Evolutionary conservation across 2,113 vertebrate genomes (phyloP), one percentile per base, ranked within the genome.

Genomic region (Neodontobutis hainanensis): DNA sequence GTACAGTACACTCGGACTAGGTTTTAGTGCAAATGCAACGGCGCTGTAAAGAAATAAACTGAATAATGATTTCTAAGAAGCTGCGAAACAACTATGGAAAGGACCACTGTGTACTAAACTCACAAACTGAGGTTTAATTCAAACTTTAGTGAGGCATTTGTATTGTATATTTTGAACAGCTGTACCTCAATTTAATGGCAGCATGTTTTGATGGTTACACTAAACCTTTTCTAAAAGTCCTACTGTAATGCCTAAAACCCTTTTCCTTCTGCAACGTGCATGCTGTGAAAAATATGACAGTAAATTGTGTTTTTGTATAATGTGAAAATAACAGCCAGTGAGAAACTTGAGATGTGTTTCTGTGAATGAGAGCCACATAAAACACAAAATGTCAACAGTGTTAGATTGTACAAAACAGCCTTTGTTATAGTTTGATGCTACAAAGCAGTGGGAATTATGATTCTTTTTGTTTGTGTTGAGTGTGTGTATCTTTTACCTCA

Each of bases 401-500:
- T 27, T 32, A 49, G 34, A 49, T 61, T 19, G 57, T 42, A 46
- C 40, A 65, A 42, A 55, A 15, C 35, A 0, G n/a, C 35, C 55
- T 65, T 46, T 73, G 59, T 63, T 47, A 71, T 62, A 42, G 16
- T 67, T 70, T 81, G 61, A 74, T 77, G 80, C 84, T 56, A 64
- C 70, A 19, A 34, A 73, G 74, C 75, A 71, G 43, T 73, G 67
- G 63, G 64, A 72, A 63, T 34, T 61, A 49, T 52, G 64, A 48
- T 40, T 42, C 80, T 74, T 84, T 87, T 90, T 85, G 77, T 71
- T 70, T 80, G 61, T 61, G 65, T 56, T 70, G 73, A 74, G 77
- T 75, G 82, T 78, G 75, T 75, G 75, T 69, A 11, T 67, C 61
- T 74, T 94, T 94, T 94, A 97, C 96, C 97, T 98, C 92, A 99